phyloP scores from a whole-genome alignment of 2,113 vertebrate genomes.

The Eleginops maclovinus region DNA sequence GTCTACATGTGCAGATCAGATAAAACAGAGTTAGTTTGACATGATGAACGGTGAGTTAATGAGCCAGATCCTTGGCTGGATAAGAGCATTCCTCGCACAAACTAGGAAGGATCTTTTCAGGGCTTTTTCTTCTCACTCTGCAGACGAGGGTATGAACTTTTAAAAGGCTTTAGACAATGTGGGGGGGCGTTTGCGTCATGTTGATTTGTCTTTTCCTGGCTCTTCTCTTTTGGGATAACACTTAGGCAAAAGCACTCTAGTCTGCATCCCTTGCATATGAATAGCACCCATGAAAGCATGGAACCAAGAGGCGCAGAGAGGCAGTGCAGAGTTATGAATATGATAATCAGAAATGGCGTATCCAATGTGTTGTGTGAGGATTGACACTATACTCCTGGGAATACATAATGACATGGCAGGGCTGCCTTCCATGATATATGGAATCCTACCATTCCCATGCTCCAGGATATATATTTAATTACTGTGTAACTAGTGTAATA shows the following conservation, averaged over 20 bases:
- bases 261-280: constrained; percentile 29
- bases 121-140: constrained; percentile 24
- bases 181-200: neutral
- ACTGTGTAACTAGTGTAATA: constrained; percentile 6
- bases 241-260: neutral
- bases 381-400: constrained; percentile 37
- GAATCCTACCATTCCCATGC: constrained; percentile 5
- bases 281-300: constrained; percentile 42
- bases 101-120: constrained; percentile 35
- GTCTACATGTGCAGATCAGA: constrained; percentile 49
- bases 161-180: constrained; percentile 5
- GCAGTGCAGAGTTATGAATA: constrained; percentile 61
- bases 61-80: constrained; percentile 53
- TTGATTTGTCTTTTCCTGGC: neutral
- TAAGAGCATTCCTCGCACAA: constrained; percentile 60
- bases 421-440: constrained; percentile 5
- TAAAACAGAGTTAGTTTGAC: constrained; percentile 68
- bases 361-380: constrained; percentile 43
- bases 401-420: constrained; percentile 42
- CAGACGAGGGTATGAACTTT: constrained; percentile 58
- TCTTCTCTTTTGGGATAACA: constrained; percentile 21
- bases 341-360: constrained; percentile 50
- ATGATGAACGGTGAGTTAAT: constrained; percentile 64
- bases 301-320: constrained; percentile 34
- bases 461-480: constrained; percentile 22